Evolutionary conservation across 2,113 vertebrate species (phyloP), one percentile per base, ranked within the genome.

Genomic region (Craseonycteris thonglongyai): DNA sequence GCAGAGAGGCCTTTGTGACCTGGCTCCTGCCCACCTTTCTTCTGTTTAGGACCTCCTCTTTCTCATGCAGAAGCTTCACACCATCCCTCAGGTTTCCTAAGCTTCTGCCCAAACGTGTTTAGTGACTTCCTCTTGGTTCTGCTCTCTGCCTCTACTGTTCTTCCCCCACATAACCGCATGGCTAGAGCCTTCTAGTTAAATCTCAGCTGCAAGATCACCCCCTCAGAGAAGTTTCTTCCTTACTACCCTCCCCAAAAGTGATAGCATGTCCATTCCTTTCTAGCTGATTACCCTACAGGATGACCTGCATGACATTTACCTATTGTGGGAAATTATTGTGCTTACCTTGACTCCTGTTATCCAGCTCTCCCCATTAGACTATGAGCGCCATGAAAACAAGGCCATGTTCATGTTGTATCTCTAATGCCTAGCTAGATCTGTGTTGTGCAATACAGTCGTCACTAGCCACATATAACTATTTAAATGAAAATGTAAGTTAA

Each of bases 401-500:
- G 68, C 16, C 47, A 15, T 4, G 2, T 28, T 80, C 16, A 76
- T 21, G 8, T 12, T 54, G 16, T 7, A 30, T 42, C 47, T 38
- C 59, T 47, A 2, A 59, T 15, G 10, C 15, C 42, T 28, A 63
- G n/a, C 42, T 28, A 63, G n/a, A 68, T n/a, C 10, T 75, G 33
- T 5, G 14, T 10, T 35, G 3, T 59, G 51, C 33, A 69, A 19
- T 22, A 71, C 0, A 18, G 8, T 49, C 42, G 38, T 15, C 49
- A 63, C 7, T 28, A 69, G 30, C 7, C 59, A 94, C 30, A 83
- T 3, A 38, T 3, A 78, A 24, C 56, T 42, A 58, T 24, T 16
- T 18, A 90, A 90, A 49, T 93, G 47, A 54, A 54, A 91, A 85
- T 69, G 28, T 85, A 86, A 72, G 79, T 71, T 35, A 80, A 72